A percentile compares a stretch with the other conserved stretches of the same genome.
Evolutionary conservation across 2,888 invertebrate genomes (phyloP).

Genomic region (Thalpophila matura): DNA sequence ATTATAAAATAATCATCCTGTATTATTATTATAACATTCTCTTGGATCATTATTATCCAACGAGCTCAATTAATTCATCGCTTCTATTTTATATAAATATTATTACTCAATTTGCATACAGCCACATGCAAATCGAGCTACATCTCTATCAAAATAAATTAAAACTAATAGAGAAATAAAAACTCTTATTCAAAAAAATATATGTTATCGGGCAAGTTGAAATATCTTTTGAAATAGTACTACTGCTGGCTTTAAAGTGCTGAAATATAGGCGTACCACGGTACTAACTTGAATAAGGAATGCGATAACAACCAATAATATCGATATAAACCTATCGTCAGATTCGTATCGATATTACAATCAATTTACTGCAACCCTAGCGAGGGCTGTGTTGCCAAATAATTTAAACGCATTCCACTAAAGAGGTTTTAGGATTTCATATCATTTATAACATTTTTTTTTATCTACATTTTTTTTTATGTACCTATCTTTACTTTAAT

Average conservation of each 20-base stretch:
- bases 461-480: not conserved
- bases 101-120: constrained; percentile 6
- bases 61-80: not conserved
- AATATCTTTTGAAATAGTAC: constrained; percentile 27
- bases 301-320: constrained; percentile 49
- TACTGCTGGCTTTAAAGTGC: not conserved
- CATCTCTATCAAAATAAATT: not conserved
- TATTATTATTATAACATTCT: constrained; percentile 2
- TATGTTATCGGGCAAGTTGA: not conserved
- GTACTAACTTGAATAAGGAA: constrained; percentile 39
- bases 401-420: constrained; percentile 8
- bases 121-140: constrained; percentile 1
- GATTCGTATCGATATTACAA: constrained; percentile 44
- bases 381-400: constrained; percentile 33
- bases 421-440: constrained; percentile 7
- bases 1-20: constrained; percentile 1
- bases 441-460: not conserved
- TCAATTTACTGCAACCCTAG: constrained; percentile 30
- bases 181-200: not conserved
- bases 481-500: too few relatives aligned
- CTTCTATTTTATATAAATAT: constrained; percentile 3
- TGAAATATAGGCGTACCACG: constrained; percentile 29
- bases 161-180: too few relatives aligned
- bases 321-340: constrained; percentile 52
- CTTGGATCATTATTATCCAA: too few relatives aligned